phyloP scores from a whole-genome alignment of 2,113 vertebrate species.

The Labeo rohita region DNA sequence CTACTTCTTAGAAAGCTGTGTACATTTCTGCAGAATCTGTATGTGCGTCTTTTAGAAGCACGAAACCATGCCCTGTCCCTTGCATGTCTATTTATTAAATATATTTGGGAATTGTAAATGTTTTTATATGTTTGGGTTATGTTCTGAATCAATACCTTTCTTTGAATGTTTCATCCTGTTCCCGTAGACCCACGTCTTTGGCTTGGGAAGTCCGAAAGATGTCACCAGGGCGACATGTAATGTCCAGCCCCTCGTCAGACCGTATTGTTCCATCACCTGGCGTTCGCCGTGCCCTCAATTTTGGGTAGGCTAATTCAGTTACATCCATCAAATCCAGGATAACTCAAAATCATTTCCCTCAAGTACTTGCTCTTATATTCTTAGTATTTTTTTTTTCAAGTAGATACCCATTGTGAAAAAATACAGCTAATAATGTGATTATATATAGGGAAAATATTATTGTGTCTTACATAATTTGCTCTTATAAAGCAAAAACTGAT shows the following conservation, averaged over 20 bases:
- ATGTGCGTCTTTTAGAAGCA: neutral
- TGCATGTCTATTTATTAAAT: neutral
- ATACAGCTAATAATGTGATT: neutral
- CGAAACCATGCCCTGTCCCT: neutral
- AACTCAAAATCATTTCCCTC: neutral
- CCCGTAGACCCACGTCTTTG: conserved; percentile 91
- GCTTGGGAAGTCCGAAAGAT: conserved; percentile 99
- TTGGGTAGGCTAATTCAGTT: conserved; percentile 78
- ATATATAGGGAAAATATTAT: neutral
- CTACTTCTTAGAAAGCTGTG: neutral
- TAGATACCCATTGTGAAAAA: neutral
- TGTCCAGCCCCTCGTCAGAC: conserved; percentile 90
- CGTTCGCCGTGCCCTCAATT: conserved; percentile 89
- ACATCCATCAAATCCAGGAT: neutral
- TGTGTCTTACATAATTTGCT: neutral
- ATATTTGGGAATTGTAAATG: neutral
- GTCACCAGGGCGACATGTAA: conserved; percentile 96
- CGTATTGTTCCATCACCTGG: conserved; percentile 87
- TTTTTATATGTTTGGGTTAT: neutral
- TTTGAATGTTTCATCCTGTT: conserved; percentile 16
- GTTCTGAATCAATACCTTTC: neutral
- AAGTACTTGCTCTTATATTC: neutral
- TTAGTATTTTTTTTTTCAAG: neutral
- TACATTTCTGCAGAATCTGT: neutral
- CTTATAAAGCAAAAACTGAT: neutral